Conservation (phyloP, 2,113 vertebrate species). For the Telmatochromis brachygnathus region DNA sequence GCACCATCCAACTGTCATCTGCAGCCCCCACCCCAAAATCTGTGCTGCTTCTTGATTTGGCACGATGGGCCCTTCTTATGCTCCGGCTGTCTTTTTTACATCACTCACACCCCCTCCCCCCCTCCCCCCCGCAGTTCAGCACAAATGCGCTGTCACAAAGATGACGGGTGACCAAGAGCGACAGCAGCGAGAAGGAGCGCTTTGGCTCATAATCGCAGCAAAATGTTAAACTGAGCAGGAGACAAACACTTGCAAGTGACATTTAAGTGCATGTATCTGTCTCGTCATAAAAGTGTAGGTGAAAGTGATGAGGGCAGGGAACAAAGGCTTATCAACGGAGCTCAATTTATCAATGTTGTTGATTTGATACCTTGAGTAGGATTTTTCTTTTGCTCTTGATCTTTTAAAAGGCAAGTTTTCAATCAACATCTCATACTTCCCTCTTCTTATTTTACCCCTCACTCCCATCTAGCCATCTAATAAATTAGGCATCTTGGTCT, state of each 20-base stretch:
- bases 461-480: neutral
- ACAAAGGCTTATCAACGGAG: neutral
- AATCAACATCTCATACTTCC: neutral
- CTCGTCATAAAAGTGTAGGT: neutral
- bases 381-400: neutral
- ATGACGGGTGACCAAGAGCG: neutral
- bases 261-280: neutral
- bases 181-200: neutral
- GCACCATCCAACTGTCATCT: neutral
- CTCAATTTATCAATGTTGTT: neutral
- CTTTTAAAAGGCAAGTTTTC: neutral
- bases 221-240: neutral
- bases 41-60: neutral
- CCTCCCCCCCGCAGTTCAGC: neutral
- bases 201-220: neutral
- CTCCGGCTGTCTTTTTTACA: neutral
- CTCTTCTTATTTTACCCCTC: neutral
- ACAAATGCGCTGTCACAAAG: neutral
- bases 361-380: neutral
- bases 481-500: neutral
- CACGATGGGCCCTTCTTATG: neutral
- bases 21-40: neutral
- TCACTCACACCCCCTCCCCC: neutral
- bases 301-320: neutral
- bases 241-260: neutral